Evolutionary conservation across 2,888 invertebrate genomes (phyloP), one percentile per base, ranked within the genome.

Genomic region (Tanytarsus gracilentus): DNA sequence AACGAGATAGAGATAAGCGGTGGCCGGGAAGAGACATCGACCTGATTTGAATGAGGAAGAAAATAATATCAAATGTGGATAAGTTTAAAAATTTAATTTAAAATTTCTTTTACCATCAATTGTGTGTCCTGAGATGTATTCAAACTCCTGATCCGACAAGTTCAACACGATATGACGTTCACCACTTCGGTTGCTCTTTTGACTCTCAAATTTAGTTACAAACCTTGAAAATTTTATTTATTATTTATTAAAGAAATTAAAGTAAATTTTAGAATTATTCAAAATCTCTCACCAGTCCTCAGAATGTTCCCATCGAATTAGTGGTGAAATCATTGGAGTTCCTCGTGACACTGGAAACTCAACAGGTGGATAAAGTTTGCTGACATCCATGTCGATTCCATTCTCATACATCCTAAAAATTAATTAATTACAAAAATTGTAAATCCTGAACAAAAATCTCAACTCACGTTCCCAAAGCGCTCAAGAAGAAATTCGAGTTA

Each of bases 251-350:
- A 44, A n/a, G n/a, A n/a, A n/a, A n/a, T 4, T 21, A 44, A 16
- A 23, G 1, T 48, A 18, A 11, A 23, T 64, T 72, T 72, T 65
- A 77, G 1, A 3, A 36, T 14, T 2, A 2, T 36, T 36, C 2
- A 30, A 11, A n/a, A n/a, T n/a, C n/a, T n/a, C n/a, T 36, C 16
- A 36, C 85, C 87, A 88, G 62, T 85, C 82, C 62, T 83, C 82
- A 16, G 80, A 78, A 67, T 96, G 94, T 65, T 95, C 88, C 94
- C 95, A 96, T 64, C 81, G 81, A n/a, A 96, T 80, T 2, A 87
- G 75, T 4, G 91, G 85, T 0, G 89, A 80, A 48, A 95, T 77
- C 82, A 88, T 88, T 0, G 89, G 86, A 0, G 96, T 96, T 1
- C 88, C 86, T 27, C 85, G 79, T 0, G 91, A 86, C 1, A 96